phyloP scores from a whole-genome alignment of 2,888 invertebrate species.

The Ectemnius continuus region DNA sequence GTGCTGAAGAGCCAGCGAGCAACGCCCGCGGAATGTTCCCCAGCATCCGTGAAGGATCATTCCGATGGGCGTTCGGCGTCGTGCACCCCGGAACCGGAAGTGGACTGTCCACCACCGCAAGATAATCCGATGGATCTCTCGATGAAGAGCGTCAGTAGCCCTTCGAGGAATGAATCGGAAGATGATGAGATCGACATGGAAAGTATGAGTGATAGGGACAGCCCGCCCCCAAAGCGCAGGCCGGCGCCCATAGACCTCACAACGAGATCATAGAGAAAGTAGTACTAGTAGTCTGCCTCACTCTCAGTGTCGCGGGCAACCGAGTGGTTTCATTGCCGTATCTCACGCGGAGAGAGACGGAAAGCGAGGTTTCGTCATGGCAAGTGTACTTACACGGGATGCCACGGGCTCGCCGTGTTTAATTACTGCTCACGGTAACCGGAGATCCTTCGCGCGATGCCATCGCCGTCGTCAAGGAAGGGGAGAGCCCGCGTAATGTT shows the following conservation, averaged over 20 bases:
- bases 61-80: conserved; percentile 71
- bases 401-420: not conserved
- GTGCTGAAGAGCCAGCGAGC: conserved; percentile 86
- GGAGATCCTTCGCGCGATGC: not conserved
- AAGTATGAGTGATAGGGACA: conserved; percentile 76
- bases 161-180: conserved; percentile 76
- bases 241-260: conserved; percentile 68
- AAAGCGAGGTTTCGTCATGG: too few species aligned
- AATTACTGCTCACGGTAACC: not conserved
- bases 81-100: conserved; percentile 77
- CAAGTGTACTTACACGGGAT: too few species aligned
- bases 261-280: conserved; percentile 56
- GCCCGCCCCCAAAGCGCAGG: conserved; percentile 79
- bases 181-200: conserved; percentile 75
- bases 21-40: conserved; percentile 65
- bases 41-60: conserved; percentile 53
- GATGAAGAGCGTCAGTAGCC: conserved; percentile 80
- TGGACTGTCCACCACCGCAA: conserved; percentile 79
- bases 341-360: too few species aligned
- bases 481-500: conserved; percentile 22
- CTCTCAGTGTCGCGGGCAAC: too few species aligned
- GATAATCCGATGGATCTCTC: conserved; percentile 91
- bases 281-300: not conserved
- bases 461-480: conserved; percentile 14
- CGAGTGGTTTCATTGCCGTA: too few species aligned